These are phyloP conservation scores for Orchestes rusci DNA, from an alignment of 2,888 invertebrate species.

Conservation along the genomic window DNA sequence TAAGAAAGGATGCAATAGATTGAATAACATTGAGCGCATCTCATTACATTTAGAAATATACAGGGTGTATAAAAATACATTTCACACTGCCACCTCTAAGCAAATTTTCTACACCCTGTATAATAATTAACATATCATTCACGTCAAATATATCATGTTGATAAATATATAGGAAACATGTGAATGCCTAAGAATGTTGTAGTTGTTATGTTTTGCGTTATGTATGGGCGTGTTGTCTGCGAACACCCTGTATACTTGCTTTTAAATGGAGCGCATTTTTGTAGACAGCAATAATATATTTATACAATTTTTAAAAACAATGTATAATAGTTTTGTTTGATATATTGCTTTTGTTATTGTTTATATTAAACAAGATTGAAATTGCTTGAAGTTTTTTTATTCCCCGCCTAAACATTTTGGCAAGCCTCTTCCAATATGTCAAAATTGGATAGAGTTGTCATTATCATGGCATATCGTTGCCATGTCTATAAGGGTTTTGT, in stretches of 20 bases:
- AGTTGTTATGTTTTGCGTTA: conserved; percentile 15
- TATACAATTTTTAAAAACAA: conserved; percentile 33
- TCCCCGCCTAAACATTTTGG: too few relatives aligned
- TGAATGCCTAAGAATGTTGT: conserved; percentile 10
- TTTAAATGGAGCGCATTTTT: conserved; percentile 26
- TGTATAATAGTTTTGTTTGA: conserved; percentile 33
- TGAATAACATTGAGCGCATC: conserved; percentile 7
- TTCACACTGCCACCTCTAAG: not conserved
- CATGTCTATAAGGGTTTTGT: too few relatives aligned
- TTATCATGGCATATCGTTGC: too few relatives aligned
- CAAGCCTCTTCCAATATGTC: too few relatives aligned
- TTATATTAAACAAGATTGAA: conserved; percentile 36
- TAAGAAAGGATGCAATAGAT: too few relatives aligned
- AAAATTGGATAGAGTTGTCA: too few relatives aligned
- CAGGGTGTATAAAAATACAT: not conserved
- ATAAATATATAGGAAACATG: conserved; percentile 1
- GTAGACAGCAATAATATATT: conserved; percentile 40
- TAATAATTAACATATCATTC: conserved; percentile 34
- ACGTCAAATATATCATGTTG: conserved; percentile 21
- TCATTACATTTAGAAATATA: too few relatives aligned
- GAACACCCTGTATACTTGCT: conserved; percentile 1
- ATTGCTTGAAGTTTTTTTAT: too few relatives aligned
- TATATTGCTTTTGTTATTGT: conserved; percentile 36
- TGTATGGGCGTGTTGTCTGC: not conserved
- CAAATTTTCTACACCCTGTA: too few relatives aligned